Evolutionary conservation across 2,888 invertebrate species (phyloP).

Genomic region (Parnassius mnemosyne): DNA sequence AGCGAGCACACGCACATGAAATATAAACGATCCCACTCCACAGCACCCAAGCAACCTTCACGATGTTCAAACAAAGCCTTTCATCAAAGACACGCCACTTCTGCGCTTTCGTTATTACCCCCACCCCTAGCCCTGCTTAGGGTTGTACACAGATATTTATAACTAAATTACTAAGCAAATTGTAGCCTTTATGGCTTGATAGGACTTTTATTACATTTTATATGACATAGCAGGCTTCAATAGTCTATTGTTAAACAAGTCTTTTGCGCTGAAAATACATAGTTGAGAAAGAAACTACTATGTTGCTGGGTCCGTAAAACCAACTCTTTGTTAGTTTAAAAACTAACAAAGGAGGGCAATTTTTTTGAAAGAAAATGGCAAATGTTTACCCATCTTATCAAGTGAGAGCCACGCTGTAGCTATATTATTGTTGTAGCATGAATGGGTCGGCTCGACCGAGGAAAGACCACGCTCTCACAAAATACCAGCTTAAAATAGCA

Average conservation of each 20-base stretch:
- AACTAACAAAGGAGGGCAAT: too few relatives aligned
- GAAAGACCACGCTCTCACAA: too few relatives aligned
- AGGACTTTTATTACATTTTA: constrained; percentile 14
- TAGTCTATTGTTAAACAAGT: constrained; percentile 9
- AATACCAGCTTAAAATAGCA: too few relatives aligned
- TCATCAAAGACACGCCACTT: constrained; percentile 18
- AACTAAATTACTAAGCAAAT: constrained; percentile 3
- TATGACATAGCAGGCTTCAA: background rate
- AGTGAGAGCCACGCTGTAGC: too few relatives aligned
- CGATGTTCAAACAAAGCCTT: constrained; percentile 18
- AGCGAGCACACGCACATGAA: constrained; percentile 6
- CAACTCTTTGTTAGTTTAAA: too few relatives aligned
- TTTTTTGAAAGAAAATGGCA: too few relatives aligned
- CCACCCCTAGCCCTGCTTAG: background rate
- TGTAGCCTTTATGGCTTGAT: constrained; percentile 5
- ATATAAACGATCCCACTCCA: constrained; percentile 3
- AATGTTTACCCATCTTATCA: too few relatives aligned
- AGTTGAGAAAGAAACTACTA: constrained; percentile 1
- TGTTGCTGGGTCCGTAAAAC: background rate
- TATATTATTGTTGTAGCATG: too few relatives aligned
- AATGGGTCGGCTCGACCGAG: too few relatives aligned
- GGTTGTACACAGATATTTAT: constrained; percentile 4
- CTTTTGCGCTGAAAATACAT: background rate
- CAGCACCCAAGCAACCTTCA: constrained; percentile 2
- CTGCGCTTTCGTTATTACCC: background rate